Base-by-base conservation (phyloP, 2,888 invertebrate species). In the Carpatolechia fugitivella region DNA sequence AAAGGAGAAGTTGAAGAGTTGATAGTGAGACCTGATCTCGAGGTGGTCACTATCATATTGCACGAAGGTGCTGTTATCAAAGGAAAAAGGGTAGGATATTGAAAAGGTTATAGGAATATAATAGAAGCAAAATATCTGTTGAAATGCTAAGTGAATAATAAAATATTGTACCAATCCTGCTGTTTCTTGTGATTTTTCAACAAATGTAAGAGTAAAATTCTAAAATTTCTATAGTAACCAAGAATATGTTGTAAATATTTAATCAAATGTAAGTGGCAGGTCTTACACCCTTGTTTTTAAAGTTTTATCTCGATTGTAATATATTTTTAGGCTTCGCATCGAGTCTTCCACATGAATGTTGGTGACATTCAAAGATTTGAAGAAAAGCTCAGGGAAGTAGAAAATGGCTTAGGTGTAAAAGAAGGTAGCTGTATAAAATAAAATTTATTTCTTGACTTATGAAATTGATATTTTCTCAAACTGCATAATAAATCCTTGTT, bases 1-100 rank as follows among this genome's bases (percentile, higher is more conserved):
- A 97, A 96, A 75, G 99, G 99, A 11, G 98, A 99, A 90, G 98
- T 98, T 0, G 95, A 96, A 68, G 95, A 97, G 82, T 86, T 97
- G 8, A 93, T 96, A 60, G 94, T 98, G 0, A 89, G 95, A 38
- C 97, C 97, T 0, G 97, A 97, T 73, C 89, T 94, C 68, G 96
- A 97, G 74, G 93, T 96, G 67, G 97, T 96, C 6, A 95, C 96
- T 0, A 96, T 98, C 53, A 93, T 95, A 57, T 82, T 98, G 11
- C 93, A 96, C 64, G 95, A 96, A 61, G 96, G 96, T 14, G 98
- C 98, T 5, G 84, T 98, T 11, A 89, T 98, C 53, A 98, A 97
- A 85, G 97, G 97, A 5, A 93, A 92, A 76, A 87, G 87, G 90
- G 93, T 94, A 80, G 67, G 67, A 56, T 33, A 1, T 35, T n/a